phyloP scores from a whole-genome alignment of 2,113 vertebrate genomes.

The Stigmatopora argus region DNA sequence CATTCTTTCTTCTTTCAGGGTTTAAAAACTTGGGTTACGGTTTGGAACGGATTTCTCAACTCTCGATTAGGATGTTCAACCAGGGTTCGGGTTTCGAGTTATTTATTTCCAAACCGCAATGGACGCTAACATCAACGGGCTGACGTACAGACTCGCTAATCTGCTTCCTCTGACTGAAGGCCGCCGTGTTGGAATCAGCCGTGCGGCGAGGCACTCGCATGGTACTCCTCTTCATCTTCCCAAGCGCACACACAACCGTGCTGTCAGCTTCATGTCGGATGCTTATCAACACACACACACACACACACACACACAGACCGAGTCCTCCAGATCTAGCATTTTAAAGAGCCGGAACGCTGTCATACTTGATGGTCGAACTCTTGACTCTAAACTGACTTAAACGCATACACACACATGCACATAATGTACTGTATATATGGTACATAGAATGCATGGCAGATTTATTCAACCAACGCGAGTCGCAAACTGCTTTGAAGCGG shows the following conservation, averaged over 20 bases:
- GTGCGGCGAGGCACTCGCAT: background rate
- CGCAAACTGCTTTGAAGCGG: background rate
- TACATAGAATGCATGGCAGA: background rate
- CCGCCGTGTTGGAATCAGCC: background rate
- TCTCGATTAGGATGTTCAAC: background rate
- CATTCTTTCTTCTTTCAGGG: too few species aligned
- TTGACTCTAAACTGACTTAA: background rate
- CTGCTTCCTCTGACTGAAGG: background rate
- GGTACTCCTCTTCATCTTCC: background rate
- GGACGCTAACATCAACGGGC: background rate
- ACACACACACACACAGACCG: background rate
- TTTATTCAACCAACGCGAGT: background rate
- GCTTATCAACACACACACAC: slow-evolving; percentile 53
- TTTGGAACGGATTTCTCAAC: too few species aligned
- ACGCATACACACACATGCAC: background rate
- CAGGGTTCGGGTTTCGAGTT: too few species aligned
- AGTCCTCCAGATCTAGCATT: slow-evolving; percentile 38
- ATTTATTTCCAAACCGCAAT: too few species aligned
- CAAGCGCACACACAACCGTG: too few species aligned
- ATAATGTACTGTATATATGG: background rate
- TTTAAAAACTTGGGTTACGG: too few species aligned
- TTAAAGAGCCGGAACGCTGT: slow-evolving; percentile 32
- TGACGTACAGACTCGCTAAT: background rate
- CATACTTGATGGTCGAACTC: background rate
- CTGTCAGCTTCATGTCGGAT: slow-evolving; percentile 50